phyloP scores from a whole-genome alignment of 2,888 invertebrate species.

The Amitus sp. region DNA sequence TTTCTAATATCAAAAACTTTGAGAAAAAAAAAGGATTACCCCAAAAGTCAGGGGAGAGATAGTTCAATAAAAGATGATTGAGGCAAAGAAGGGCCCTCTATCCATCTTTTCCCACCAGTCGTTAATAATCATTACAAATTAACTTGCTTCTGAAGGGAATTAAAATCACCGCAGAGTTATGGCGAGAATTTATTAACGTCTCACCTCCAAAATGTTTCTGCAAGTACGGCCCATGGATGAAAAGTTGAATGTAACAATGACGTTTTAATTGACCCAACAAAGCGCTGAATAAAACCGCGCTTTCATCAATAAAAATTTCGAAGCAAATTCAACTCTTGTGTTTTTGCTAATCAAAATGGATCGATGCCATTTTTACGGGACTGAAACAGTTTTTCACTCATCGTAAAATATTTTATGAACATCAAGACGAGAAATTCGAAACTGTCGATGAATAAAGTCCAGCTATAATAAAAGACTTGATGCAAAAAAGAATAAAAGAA shows the following conservation, averaged over 20 bases:
- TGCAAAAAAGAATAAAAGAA: too few species aligned
- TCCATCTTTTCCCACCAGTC: slow-evolving; percentile 39
- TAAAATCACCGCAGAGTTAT: slow-evolving; percentile 61
- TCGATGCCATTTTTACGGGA: too few species aligned
- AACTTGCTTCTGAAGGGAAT: slow-evolving; percentile 56
- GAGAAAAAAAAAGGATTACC: slow-evolving; percentile 32
- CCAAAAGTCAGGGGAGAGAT: slow-evolving; percentile 7
- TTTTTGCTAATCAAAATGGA: too few species aligned
- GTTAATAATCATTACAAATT: slow-evolving; percentile 64
- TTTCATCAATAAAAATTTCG: not conserved
- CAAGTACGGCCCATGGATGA: slow-evolving; percentile 23
- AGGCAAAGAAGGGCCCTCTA: not conserved
- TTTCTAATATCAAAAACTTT: not conserved
- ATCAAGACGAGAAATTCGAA: too few species aligned
- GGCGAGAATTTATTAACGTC: slow-evolving; percentile 58
- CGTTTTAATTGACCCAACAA: slow-evolving; percentile 19
- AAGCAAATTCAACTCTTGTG: too few species aligned
- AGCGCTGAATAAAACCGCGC: slow-evolving; percentile 4
- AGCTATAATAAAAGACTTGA: too few species aligned
- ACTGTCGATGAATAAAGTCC: too few species aligned
- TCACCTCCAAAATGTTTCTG: slow-evolving; percentile 23
- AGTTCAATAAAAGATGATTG: not conserved
- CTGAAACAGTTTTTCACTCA: too few species aligned
- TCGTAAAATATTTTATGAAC: too few species aligned
- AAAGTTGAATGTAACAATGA: slow-evolving; percentile 22